Base-by-base conservation (phyloP, 2,113 vertebrate genomes). In the Pelodiscus sinensis region DNA sequence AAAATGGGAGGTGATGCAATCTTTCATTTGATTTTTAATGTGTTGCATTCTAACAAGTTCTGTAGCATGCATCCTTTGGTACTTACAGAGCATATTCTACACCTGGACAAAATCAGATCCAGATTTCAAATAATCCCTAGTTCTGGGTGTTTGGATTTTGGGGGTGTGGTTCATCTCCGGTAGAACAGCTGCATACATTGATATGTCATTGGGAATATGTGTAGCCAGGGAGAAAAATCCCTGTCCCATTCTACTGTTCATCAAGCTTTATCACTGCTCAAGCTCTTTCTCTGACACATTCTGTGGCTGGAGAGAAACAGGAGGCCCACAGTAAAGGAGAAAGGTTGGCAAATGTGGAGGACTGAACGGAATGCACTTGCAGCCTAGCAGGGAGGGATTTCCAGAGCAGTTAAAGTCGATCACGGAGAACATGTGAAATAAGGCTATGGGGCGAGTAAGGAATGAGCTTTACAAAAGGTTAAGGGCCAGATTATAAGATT, bases 211-310 rank as follows among this genome's bases (percentile, higher is more conserved):
- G 94, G 75, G 38, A 94, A 85, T 94, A 92, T 89, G 79, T 57
- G 44, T 56, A 93, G 10, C 77, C 84, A 92, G 95, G 94, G 96
- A 92, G 57, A 91, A 92, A 94, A 95, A 92, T 92, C 44, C 93
- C 92, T 87, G 90, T 94, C 94, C 54, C 77, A 84, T 80, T 81
- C 83, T 24, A 71, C 27, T 81, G n/a, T 89, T 94, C 95, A 94
- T 95, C 93, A 96, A 29, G 94, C 93, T 88, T 89, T 95, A 95
- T 94, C 94, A 95, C 29, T 94, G 85, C 55, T 55, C 55, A 92
- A 85, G 21, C 86, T n/a, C 77, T 88, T 85, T 89, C 90, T 96
- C 87, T 90, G 87, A 87, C 88, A 85, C 62, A 18, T 0, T 94
- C 78, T 86, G 5, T 62, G 82, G 51, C 62, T 86, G 79, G 44